These are phyloP conservation scores for Eupelmus urozonus DNA, from an alignment of 2,888 invertebrate genomes.

Conservation along the genomic window DNA sequence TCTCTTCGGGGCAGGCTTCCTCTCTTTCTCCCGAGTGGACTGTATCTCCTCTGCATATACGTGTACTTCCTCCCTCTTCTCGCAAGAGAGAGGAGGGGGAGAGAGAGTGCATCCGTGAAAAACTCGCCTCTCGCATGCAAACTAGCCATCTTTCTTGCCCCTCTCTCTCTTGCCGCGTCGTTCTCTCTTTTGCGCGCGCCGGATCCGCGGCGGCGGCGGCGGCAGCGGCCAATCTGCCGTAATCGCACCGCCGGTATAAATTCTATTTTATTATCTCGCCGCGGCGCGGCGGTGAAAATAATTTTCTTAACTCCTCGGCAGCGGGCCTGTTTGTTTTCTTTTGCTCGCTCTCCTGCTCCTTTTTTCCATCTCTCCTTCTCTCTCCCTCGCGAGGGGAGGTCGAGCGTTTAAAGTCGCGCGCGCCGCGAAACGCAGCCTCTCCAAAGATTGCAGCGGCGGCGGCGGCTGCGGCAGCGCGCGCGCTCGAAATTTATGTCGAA, in stretches of 20 bases:
- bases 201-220: conserved; percentile 17
- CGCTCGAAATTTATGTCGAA: conserved; percentile 61
- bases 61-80: no score
- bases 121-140: conserved; percentile 48
- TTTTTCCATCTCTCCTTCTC: conserved; percentile 14
- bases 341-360: conserved; percentile 7
- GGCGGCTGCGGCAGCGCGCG: conserved; percentile 37
- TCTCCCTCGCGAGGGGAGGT: neutral
- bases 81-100: neutral
- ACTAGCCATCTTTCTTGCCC: conserved; percentile 26
- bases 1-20: conserved; percentile 25
- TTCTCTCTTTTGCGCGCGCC: neutral
- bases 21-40: neutral
- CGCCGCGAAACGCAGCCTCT: conserved; percentile 3
- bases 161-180: neutral
- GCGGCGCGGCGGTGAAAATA: conserved; percentile 51
- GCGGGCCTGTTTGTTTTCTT: conserved; percentile 39
- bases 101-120: conserved; percentile 16
- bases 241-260: conserved; percentile 57
- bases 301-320: conserved; percentile 49
- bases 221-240: conserved; percentile 49
- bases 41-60: no score
- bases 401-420: conserved; percentile 37
- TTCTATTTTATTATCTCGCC: conserved; percentile 59
- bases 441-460: conserved; percentile 41